A percentile compares a stretch with the other conserved stretches of the same genome.
These are phyloP conservation scores for Drosophila lutescens DNA, from an alignment of 2,888 invertebrate species.

Conservation along the genomic window DNA sequence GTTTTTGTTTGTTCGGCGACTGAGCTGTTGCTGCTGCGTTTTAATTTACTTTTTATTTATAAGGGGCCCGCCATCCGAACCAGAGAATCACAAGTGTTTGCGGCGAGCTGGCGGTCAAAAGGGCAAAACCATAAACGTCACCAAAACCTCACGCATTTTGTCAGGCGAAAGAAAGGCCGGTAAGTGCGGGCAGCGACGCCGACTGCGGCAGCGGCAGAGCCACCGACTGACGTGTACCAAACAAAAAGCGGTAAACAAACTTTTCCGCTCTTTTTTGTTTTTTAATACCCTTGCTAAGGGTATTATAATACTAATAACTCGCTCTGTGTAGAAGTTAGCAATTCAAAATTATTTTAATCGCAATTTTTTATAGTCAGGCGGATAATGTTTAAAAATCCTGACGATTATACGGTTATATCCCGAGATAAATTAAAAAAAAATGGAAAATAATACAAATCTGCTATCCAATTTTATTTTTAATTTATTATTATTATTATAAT, in stretches of 20 bases:
- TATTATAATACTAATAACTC: too few species aligned
- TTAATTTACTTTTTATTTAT: not conserved
- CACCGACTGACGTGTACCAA: conserved; percentile 56
- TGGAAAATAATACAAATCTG: too few species aligned
- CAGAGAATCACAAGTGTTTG: not conserved
- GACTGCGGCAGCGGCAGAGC: not conserved
- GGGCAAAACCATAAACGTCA: conserved; percentile 25
- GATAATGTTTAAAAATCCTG: not conserved
- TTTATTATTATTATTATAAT: too few species aligned
- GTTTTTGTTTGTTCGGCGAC: not conserved
- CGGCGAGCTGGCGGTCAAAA: conserved; percentile 26
- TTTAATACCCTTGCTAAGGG: not conserved
- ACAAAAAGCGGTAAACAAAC: conserved; percentile 29
- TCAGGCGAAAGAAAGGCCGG: not conserved
- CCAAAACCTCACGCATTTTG: not conserved
- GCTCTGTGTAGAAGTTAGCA: too few species aligned
- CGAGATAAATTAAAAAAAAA: not conserved
- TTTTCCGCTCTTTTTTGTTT: not conserved
- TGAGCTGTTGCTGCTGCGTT: not conserved
- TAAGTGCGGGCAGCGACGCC: conserved; percentile 17
- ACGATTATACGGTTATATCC: not conserved
- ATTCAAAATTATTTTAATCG: too few species aligned
- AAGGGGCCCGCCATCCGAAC: not conserved
- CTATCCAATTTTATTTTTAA: too few species aligned
- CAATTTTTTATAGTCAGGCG: too few species aligned